Conservation (phyloP, 92 coral and sea anemone species). For the Paragorgia papillata region DNA sequence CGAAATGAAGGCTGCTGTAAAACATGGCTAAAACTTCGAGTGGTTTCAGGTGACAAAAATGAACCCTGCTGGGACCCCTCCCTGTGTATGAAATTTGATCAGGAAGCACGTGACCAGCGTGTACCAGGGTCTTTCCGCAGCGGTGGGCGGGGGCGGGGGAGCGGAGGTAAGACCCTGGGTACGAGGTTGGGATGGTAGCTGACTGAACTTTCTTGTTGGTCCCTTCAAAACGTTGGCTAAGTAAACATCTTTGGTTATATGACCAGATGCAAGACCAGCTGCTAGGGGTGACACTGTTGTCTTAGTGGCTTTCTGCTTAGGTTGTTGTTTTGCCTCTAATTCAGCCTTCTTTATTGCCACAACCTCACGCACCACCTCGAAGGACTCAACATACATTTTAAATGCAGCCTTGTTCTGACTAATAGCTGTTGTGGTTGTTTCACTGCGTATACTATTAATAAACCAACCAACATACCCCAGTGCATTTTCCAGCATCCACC, state of each 20-base stretch:
- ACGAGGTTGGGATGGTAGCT: no score
- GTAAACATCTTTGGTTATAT: constrained; percentile 17
- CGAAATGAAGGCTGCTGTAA: no score
- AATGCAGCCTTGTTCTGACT: constrained; percentile 45
- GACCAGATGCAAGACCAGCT: constrained; percentile 30
- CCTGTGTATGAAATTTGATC: no score
- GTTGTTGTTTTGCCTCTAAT: no score
- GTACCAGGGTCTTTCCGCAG: no score
- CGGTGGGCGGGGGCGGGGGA: no score
- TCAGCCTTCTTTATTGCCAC: background rate
- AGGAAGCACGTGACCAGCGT: no score
- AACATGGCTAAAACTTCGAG: no score
- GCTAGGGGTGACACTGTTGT: constrained; percentile 41
- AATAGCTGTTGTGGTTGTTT: constrained; percentile 29
- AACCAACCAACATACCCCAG: constrained; percentile 51
- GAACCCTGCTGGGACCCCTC: no score
- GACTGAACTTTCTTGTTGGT: background rate
- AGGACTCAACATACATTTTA: constrained; percentile 19
- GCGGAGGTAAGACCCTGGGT: no score
- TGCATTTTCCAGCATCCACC: constrained; percentile 60
- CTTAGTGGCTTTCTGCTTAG: no score
- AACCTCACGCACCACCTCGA: constrained; percentile 43
- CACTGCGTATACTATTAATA: constrained; percentile 12
- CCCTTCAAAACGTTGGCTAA: background rate
- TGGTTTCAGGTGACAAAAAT: no score